Conservation (phyloP, 2,797 vertebrate genomes). For the Sphenopsis melanotis region DNA sequence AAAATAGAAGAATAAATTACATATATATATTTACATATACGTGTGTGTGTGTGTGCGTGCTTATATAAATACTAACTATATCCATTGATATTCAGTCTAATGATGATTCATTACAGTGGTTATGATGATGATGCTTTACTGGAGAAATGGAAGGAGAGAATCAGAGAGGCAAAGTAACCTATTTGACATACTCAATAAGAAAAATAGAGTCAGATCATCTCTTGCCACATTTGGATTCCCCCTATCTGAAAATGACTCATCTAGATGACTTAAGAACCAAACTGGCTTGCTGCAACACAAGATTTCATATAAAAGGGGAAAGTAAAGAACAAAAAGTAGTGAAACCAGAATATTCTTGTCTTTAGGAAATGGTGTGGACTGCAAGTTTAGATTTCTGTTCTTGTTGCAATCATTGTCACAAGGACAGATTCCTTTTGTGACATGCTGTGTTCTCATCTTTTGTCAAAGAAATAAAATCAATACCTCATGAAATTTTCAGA, state of each 20-base stretch:
- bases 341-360: not conserved
- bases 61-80: not conserved
- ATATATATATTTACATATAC: too few relatives aligned
- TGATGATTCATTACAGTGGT: rapidly evolving
- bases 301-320: not conserved
- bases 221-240: not conserved
- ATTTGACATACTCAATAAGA: not conserved
- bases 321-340: not conserved
- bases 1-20: not conserved
- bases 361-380: not conserved
- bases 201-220: not conserved
- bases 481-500: conserved; percentile 34
- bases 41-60: rapidly evolving
- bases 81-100: not conserved
- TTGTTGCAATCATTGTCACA: not conserved
- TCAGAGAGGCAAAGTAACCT: not conserved
- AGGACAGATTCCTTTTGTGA: not conserved
- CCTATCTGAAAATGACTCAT: not conserved
- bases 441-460: not conserved
- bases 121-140: not conserved
- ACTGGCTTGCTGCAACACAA: not conserved
- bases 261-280: not conserved
- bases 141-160: not conserved
- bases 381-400: not conserved
- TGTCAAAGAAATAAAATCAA: conserved; percentile 25